Base-by-base conservation (phyloP, 2,888 invertebrate genomes). In the Argynnis bischoffii region DNA sequence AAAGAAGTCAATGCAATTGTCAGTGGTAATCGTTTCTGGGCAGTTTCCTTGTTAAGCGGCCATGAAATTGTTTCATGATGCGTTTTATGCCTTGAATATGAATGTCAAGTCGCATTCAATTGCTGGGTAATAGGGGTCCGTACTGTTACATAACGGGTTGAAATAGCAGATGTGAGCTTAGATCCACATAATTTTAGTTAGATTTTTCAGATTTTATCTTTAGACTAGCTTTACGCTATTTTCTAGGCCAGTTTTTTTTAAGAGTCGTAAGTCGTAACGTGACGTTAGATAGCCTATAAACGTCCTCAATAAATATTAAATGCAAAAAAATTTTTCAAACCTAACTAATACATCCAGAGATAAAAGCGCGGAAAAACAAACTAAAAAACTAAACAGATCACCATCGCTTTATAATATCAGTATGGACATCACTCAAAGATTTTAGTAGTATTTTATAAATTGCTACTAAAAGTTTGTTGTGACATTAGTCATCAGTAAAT, bases 21-120 rank as follows among this genome's bases (percentile, higher is more conserved):
- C 55, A n/a, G 47, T 61, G 15, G 41, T 51, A 60, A 61, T 41
- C 63, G 50, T 48, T 54, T 63, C 69, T 64, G 64, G 67, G 41
- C 63, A 66, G 69, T 69, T 71, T 83, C 81, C 84, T 82, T 80
- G 80, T 84, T 81, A 85, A 78, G 74, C 70, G 71, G 74, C 73
- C 79, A 79, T 81, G 78, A 84, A 86, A 84, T 85, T 79, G 81
- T 79, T 78, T 79, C 75, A 79, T 78, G 78, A 79, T 74, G 74
- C 73, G 74, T 69, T 65, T 65, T 71, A 73, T 72, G 72, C 70
- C 75, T 77, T 78, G 77, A 72, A 75, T 78, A 73, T 77, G 77
- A 78, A 80, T 78, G 79, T 75, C 78, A 77, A 69, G 66, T 56
- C 56, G 64, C 21, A 57, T 54, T 70, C 80, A 84, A 83, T 81